Evolutionary conservation across 2,888 invertebrate genomes (phyloP), one percentile per base, ranked within the genome.

Genomic region (Calameuta idolon): DNA sequence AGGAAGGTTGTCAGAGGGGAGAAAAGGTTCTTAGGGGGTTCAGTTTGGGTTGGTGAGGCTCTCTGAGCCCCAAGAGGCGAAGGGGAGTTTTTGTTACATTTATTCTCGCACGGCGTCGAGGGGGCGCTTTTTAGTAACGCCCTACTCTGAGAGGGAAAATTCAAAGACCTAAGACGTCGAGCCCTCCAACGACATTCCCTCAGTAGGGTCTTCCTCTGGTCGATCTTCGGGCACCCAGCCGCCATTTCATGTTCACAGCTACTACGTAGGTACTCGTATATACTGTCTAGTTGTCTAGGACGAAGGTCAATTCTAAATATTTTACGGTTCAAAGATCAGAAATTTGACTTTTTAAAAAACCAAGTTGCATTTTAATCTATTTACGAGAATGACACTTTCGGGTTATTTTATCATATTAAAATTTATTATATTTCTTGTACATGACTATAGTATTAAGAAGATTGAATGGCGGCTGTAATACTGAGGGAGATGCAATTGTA

Each of bases 41-140:
- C 74, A 34, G 35, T 35, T 74, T 74, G 23, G 71, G 74, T 37
- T 12, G 71, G 71, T 3, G 31, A 31, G 74, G 35, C 23, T 74
- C 74, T 31, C 74, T 34, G 34, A 34, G 81, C 82, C 80, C 81
- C 81, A 77, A 78, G 80, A 81, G 82, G 76, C 83, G 74, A 80
- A 80, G 83, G 84, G 85, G 83, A 84, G 81, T 85, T 88, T 88
- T 88, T 86, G 84, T 85, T 83, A 84, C 83, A 83, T 86, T 85
- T 85, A 87, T 85, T 87, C 86, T 84, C 80, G 83, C 81, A 71
- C 80, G 88, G 86, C 88, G 87, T 85, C 86, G 85, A 83, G 85
- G 85, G 86, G 87, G 86, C 85, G 85, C 86, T 86, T 87, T 86
- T 86, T 84, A 85, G 84, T 83, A 81, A 80, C 82, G 83, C 79